Evolutionary conservation across 2,888 invertebrate species (phyloP), one percentile per base, ranked within the genome.

Genomic region (Brassicogethes aeneus): DNA sequence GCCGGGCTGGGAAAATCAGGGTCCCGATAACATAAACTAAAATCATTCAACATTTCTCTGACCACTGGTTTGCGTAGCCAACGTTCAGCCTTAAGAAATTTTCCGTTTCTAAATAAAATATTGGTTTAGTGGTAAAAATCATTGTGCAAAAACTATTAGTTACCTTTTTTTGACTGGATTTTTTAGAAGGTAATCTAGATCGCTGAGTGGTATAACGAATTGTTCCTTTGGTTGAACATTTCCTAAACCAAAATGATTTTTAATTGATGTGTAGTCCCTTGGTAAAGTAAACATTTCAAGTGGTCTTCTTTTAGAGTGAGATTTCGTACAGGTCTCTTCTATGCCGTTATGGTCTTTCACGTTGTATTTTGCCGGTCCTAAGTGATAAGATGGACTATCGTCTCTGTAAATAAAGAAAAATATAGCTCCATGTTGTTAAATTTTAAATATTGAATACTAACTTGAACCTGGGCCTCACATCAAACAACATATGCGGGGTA

Each of bases 1-100:
- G 70, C 70, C 0, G 79, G 76, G 0, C 76, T 73, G 0, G 79
- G 79, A 1, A 72, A 71, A 0, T 62, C 52, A 0, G 73, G 69
- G 36, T 69, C 64, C 34, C 66, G 69, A 16, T 69, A 60, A 50
- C 74, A 73, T 61, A 75, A 65, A 1, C 70, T 60, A 10, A 72
- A 42, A 48, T 79, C 73, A 2, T 68, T 68, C 31, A 77, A 53
- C 49, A 74, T 68, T 38, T 61, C 66, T 8, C 77, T 65, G 1
- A 70, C 65, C 34, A 70, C 66, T 15, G 72, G 70, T 32, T 57
- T 60, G 36, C 55, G 59, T 0, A 60, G 55, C 46, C 69, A 70
- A 36, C 70, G 50, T 2, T 40, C 38, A 2, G 50, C 59, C 45
- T 55, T 53, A 8, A 60, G 47, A 45, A 67, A 66, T 36, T 52